Conservation (phyloP, 2,113 vertebrate species). For the Hystrix cristata region DNA sequence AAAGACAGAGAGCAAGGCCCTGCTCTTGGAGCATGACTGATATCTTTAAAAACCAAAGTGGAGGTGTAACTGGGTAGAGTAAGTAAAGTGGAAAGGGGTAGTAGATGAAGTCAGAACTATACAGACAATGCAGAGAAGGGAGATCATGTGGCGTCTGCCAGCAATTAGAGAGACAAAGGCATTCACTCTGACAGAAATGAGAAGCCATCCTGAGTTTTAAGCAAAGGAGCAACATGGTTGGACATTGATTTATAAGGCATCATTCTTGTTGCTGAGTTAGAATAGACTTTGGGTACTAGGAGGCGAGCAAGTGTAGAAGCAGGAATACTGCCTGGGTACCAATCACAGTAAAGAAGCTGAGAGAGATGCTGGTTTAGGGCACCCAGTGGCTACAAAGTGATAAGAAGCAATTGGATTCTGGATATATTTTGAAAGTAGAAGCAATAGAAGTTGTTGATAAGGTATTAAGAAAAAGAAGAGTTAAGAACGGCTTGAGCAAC, state of each 20-base stretch:
- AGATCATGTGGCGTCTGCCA: too few relatives aligned
- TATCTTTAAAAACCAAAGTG: neutral
- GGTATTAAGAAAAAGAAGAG: neutral
- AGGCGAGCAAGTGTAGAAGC: neutral
- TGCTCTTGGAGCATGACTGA: neutral
- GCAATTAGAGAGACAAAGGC: neutral
- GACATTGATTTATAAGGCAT: neutral
- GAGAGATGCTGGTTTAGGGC: neutral
- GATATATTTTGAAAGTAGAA: neutral
- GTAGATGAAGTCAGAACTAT: neutral
- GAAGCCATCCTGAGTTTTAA: neutral
- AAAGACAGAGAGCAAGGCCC: neutral
- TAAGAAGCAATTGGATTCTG: neutral
- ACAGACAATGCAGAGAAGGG: neutral
- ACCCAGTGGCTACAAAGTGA: neutral
- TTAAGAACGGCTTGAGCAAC: neutral
- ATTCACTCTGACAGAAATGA: neutral
- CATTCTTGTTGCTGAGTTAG: neutral
- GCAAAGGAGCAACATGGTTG: neutral
- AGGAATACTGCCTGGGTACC: neutral
- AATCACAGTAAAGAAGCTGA: neutral
- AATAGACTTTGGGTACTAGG: neutral
- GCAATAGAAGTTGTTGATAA: neutral
- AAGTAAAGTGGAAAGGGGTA: neutral
- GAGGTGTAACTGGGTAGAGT: neutral